A percentile compares a stretch with the other conserved stretches of the same genome.
Conservation (phyloP, 2,113 vertebrate species). For the Theristicus caerulescens region DNA sequence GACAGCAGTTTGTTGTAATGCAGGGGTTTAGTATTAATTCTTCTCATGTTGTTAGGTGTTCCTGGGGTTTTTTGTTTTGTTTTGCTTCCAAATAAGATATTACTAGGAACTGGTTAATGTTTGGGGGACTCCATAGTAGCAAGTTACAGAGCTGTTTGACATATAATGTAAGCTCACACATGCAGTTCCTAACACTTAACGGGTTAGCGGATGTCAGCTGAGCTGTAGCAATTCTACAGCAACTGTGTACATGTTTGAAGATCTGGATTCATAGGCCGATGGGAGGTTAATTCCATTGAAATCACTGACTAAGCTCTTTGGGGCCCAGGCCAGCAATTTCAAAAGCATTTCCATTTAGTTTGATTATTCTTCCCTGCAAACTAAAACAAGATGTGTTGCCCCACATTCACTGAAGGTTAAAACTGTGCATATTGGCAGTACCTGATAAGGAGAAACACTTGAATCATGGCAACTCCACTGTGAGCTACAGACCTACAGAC, state of each 20-base stretch:
- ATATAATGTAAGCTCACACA: background rate
- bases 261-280: background rate
- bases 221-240: background rate
- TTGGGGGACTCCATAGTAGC: background rate
- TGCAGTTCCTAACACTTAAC: background rate
- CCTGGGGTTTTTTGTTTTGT: background rate
- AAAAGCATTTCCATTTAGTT: background rate
- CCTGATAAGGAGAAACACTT: background rate
- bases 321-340: background rate
- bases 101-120: background rate
- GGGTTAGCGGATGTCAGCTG: background rate
- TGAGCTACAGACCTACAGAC: background rate
- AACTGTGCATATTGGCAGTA: background rate
- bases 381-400: background rate
- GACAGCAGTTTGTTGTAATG: background rate
- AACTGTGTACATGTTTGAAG: background rate
- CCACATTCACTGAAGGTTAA: background rate
- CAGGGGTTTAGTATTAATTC: background rate
- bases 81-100: background rate
- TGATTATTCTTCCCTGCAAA: background rate
- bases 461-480: background rate
- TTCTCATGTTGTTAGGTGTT: background rate
- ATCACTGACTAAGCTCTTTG: background rate
- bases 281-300: background rate
- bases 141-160: background rate